Evolutionary conservation across 1,140 invertebrate genomes (phyloP).

Genomic region (Oryzaephilus surinamensis): DNA sequence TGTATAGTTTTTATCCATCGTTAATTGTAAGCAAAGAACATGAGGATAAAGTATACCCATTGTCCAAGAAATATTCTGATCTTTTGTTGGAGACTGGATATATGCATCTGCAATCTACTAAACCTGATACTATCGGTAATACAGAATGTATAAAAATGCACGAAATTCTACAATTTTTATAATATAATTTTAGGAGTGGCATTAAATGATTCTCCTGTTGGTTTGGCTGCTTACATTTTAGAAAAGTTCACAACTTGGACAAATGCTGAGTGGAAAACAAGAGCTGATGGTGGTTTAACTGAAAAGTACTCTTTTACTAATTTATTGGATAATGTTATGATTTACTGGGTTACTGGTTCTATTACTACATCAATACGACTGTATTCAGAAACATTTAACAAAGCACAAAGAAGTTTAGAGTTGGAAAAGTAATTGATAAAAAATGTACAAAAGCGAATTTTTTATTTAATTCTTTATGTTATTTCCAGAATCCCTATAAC

Average conservation of each 20-base stretch:
- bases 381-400: constrained; percentile 49
- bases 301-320: constrained; percentile 61
- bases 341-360: constrained; percentile 62
- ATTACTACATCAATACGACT: constrained; percentile 56
- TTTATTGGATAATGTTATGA: constrained; percentile 63
- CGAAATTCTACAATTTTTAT: constrained; percentile 27
- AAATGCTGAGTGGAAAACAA: constrained; percentile 65
- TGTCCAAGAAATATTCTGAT: constrained; percentile 37
- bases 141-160: constrained; percentile 14
- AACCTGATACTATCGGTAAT: constrained; percentile 77
- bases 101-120: constrained; percentile 75
- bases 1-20: constrained; percentile 44
- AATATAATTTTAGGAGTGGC: constrained; percentile 40
- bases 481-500: constrained; percentile 49
- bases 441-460: constrained; percentile 48
- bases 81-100: constrained; percentile 68
- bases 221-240: constrained; percentile 68
- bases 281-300: constrained; percentile 76
- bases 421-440: constrained; percentile 44
- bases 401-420: constrained; percentile 29
- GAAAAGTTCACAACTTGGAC: constrained; percentile 76
- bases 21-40: constrained; percentile 46
- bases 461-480: constrained; percentile 46
- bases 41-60: constrained; percentile 49
- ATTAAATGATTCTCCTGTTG: constrained; percentile 54